Evolutionary conservation across 2,888 invertebrate genomes (phyloP), one percentile per base, ranked within the genome.

Genomic region (Enoplolaimus lenunculus): DNA sequence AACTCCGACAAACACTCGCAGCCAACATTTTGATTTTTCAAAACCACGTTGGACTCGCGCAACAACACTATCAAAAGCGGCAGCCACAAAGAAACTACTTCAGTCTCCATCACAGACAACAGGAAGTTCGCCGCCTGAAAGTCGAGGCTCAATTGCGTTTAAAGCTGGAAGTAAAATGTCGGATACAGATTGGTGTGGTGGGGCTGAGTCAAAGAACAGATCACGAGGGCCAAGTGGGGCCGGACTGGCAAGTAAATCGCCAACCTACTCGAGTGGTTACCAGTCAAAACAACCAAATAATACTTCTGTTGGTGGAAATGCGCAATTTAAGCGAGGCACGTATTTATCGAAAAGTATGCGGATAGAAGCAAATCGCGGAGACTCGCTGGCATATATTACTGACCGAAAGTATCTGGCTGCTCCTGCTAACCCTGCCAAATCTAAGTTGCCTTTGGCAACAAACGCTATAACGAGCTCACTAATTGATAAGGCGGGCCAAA

Each of bases 71-170:
- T 73, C 73, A 21, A 29, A 65, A n/a, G 75, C 77, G 2, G 77
- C 77, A 3, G 79, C 79, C 0, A 74, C 77, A 1, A 76, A 79
- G 60, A 79, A 79, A 66, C 66, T 80, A 34, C 71, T 79, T 13
- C 78, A 78, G 1, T 75, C 75, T 34, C 21, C 29, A 2, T 3
- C 3, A 16, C 7, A 35, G 21, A 34, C 33, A n/a, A 3, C 31
- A 7, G 13, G 57, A 57, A 57, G n/a, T 57, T 57, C n/a, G 57
- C 57, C 57, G n/a, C n/a, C n/a, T n/a, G n/a, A n/a, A n/a, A n/a
- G n/a, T n/a, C n/a, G n/a, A n/a, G n/a, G n/a, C n/a, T n/a, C n/a
- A n/a, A n/a, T n/a, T n/a, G n/a, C n/a, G n/a, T n/a, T n/a, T n/a
- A n/a, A n/a, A n/a, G n/a, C n/a, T n/a, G n/a, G n/a, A n/a, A n/a